These are phyloP conservation scores for Aphelocoma californica DNA, from an alignment of 2,797 vertebrate genomes.

Conservation along the genomic window DNA sequence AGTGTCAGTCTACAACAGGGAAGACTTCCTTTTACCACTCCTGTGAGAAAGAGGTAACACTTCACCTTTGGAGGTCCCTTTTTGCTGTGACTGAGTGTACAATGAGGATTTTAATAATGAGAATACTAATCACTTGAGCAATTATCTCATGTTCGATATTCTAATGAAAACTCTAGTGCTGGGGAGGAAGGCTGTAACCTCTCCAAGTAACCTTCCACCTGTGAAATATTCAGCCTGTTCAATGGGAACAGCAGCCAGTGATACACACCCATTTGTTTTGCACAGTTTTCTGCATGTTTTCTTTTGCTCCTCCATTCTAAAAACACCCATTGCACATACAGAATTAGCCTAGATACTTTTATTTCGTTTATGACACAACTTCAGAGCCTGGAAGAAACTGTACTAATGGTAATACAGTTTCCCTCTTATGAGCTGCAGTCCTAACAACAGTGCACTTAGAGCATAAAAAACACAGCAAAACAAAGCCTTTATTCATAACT, in stretches of 20 bases:
- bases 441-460: background rate
- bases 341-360: background rate
- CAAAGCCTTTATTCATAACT: background rate
- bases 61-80: background rate
- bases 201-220: background rate
- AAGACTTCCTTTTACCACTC: background rate
- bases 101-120: background rate
- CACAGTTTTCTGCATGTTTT: background rate
- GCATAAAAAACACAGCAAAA: background rate
- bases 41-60: background rate
- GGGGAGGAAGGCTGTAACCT: background rate
- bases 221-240: background rate
- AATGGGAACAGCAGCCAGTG: background rate
- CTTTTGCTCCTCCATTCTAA: background rate
- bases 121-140: background rate
- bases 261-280: background rate
- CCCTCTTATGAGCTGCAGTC: background rate
- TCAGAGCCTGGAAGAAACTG: background rate
- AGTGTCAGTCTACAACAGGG: background rate
- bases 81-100: background rate
- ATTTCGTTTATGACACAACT: background rate
- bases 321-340: background rate
- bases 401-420: background rate
- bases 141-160: background rate
- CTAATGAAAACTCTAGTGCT: background rate